Conservation (phyloP, 2,888 invertebrate genomes). For the Drosophila nr. perissopoda region DNA sequence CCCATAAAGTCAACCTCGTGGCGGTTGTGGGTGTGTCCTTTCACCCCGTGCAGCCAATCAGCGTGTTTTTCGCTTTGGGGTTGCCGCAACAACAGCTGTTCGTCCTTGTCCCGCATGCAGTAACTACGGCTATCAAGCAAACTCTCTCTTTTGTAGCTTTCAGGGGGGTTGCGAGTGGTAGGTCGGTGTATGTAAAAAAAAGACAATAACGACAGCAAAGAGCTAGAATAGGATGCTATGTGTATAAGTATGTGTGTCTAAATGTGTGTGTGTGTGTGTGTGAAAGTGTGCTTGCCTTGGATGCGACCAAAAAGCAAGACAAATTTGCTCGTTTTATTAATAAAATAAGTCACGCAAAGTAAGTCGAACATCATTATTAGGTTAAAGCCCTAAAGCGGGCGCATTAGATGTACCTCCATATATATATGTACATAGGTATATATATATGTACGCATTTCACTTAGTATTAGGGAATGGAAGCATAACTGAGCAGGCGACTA, state of each 20-base stretch:
- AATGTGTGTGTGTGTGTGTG: conserved; percentile 1
- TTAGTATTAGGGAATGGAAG: neutral
- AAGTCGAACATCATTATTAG: conserved; percentile 81
- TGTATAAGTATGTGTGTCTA: conserved; percentile 11
- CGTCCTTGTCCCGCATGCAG: conserved; percentile 54
- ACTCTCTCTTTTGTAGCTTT: neutral
- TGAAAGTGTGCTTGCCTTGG: conserved; percentile 22
- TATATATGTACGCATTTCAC: conserved; percentile 3
- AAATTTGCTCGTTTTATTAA: conserved; percentile 82
- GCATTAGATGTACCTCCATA: conserved; percentile 57
- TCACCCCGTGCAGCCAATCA: conserved; percentile 52
- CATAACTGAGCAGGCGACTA: conserved; percentile 7
- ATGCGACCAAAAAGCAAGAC: conserved; percentile 79
- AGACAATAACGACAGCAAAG: conserved; percentile 47
- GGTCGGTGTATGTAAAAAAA: conserved; percentile 20
- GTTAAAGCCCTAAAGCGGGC: conserved; percentile 80
- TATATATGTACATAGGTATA: neutral
- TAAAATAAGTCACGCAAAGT: conserved; percentile 81
- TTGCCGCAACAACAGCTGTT: conserved; percentile 43
- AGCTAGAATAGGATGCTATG: conserved; percentile 24
- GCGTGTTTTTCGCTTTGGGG: conserved; percentile 34
- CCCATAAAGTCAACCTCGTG: conserved; percentile 6
- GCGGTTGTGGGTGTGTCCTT: conserved; percentile 50
- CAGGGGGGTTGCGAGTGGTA: neutral
- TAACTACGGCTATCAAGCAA: neutral